Conservation (phyloP, 2,797 vertebrate genomes). For the Chaenodraco wilsoni region DNA sequence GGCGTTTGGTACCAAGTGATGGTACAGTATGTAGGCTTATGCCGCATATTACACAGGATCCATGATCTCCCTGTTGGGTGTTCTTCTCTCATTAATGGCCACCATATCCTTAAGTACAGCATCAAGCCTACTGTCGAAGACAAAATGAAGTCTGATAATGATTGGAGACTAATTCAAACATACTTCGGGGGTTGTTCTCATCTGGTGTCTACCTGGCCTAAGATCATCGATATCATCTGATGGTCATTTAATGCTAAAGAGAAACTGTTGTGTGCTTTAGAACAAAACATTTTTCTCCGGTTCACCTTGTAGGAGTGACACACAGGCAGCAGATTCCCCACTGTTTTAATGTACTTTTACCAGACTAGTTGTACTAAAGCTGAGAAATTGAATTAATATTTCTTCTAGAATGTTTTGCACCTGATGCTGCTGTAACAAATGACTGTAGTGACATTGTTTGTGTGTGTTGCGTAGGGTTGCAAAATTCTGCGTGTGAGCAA, state of each 20-base stretch:
- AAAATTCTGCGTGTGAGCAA: conserved; percentile 1
- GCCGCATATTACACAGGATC: too few species aligned
- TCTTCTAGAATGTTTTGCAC: conserved; percentile 4
- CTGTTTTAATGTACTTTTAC: not conserved
- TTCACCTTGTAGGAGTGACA: not conserved
- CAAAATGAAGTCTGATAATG: not conserved
- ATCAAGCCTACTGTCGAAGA: too few species aligned
- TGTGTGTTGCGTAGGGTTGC: conserved; percentile 6
- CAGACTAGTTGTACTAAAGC: not conserved
- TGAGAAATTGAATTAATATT: not conserved
- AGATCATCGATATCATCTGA: not conserved
- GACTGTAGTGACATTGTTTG: conserved; percentile 1
- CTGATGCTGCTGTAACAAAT: not conserved
- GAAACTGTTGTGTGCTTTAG: not conserved
- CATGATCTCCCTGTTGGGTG: too few species aligned
- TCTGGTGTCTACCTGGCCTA: not conserved
- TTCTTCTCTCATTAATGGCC: too few species aligned
- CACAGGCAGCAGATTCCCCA: not conserved
- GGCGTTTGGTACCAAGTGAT: too few species aligned
- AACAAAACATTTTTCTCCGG: not conserved
- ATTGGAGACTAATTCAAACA: not conserved
- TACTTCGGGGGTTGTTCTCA: not conserved
- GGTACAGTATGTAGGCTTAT: too few species aligned
- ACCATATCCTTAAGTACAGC: too few species aligned
- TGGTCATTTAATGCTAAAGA: not conserved